Evolutionary conservation across 2,113 vertebrate genomes (phyloP).

Genomic region (Cygnus buccinator): DNA sequence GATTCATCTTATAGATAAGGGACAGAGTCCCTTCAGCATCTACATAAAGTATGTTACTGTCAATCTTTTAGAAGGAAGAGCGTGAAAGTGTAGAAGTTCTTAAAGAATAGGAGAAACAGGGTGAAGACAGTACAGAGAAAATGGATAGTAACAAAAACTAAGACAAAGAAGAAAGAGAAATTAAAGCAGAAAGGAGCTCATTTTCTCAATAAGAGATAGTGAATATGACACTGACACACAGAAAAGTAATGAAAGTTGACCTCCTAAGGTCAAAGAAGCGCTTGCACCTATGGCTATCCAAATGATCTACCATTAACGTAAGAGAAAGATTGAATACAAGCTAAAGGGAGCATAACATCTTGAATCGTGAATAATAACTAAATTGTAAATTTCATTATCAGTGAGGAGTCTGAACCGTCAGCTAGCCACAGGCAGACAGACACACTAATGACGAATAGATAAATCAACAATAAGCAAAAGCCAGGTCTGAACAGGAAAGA

Average conservation of each 20-base stretch:
- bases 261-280: neutral
- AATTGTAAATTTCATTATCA: neutral
- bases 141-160: neutral
- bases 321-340: neutral
- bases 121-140: neutral
- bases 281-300: neutral
- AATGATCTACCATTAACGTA: neutral
- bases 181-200: neutral
- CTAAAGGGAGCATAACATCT: neutral
- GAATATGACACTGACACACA: neutral
- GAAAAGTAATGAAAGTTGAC: neutral
- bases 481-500: neutral
- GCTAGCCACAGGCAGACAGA: neutral
- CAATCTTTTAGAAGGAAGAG: neutral
- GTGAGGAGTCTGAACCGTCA: neutral
- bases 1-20: neutral
- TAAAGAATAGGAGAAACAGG: neutral
- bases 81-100: neutral
- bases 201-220: neutral
- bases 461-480: neutral
- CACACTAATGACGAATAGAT: accelerated
- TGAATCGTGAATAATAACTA: neutral
- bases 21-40: neutral
- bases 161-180: neutral
- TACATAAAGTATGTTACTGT: neutral